phyloP scores from a whole-genome alignment of 2,888 invertebrate species.

The Caenorhabditis afra region DNA sequence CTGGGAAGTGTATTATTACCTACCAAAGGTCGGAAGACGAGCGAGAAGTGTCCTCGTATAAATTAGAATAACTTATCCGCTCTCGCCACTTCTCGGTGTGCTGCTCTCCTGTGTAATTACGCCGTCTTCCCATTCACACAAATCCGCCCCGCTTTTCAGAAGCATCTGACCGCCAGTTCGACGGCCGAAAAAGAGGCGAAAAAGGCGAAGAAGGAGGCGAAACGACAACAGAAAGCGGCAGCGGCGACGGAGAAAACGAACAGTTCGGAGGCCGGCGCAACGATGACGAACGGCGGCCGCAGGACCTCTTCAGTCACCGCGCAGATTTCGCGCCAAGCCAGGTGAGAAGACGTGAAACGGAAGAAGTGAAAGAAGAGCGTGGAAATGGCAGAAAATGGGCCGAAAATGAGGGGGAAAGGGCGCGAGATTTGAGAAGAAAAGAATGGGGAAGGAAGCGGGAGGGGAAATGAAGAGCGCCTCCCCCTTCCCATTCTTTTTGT shows the following conservation, averaged over 20 bases:
- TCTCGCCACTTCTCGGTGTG: conserved; percentile 12
- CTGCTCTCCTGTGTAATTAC: too few species aligned
- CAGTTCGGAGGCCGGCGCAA: conserved; percentile 29
- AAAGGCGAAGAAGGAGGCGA: conserved; percentile 33
- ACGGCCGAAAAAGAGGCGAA: conserved; percentile 33
- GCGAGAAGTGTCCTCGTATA: conserved; percentile 43
- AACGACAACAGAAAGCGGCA: conserved; percentile 11
- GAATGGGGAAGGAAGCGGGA: conserved; percentile 3
- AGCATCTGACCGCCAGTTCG: conserved; percentile 42
- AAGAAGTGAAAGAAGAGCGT: conserved; percentile 8
- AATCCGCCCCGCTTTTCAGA: conserved; percentile 27
- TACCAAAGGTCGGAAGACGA: conserved; percentile 8
- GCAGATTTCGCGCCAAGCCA: conserved; percentile 66
- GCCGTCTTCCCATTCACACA: too few species aligned
- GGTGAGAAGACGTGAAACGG: conserved; percentile 21
- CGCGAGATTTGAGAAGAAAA: not conserved
- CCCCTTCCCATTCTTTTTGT: conserved; percentile 24
- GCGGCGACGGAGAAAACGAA: conserved; percentile 23
- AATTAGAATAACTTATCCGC: conserved; percentile 30
- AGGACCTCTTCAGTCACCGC: conserved; percentile 66
- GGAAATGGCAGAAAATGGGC: conserved; percentile 11
- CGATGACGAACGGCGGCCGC: conserved; percentile 52
- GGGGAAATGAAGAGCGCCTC: conserved; percentile 28
- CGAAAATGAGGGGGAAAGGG: not conserved
- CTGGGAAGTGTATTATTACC: conserved; percentile 20